Conservation (phyloP, 2,113 vertebrate genomes). For the Dromiciops gliroides region DNA sequence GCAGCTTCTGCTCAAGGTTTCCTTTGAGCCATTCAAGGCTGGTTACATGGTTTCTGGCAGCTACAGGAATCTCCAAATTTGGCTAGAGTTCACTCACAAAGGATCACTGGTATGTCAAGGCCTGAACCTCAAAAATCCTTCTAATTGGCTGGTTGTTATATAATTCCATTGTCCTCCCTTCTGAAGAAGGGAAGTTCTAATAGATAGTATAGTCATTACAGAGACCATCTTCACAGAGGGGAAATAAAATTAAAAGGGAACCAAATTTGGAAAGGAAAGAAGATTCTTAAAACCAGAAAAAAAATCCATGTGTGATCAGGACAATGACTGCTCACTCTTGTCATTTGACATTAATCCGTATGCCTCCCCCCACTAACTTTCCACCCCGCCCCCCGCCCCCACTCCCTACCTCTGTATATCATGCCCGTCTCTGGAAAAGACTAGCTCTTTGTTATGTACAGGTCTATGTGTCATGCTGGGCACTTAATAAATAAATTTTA, state of each 20-base stretch:
- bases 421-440: constrained; percentile 56
- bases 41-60: neutral
- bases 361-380: constrained; percentile 57
- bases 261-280: constrained; percentile 44
- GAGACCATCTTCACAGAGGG: constrained; percentile 1
- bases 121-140: neutral
- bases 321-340: constrained; percentile 59
- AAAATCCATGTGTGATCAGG: constrained; percentile 70
- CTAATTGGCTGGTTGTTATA: neutral
- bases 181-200: neutral
- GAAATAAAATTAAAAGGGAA: constrained; percentile 12
- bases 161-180: neutral
- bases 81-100: neutral
- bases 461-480: constrained; percentile 50
- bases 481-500: constrained; percentile 73
- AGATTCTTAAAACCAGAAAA: constrained; percentile 53
- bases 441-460: constrained; percentile 61
- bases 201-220: neutral
- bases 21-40: neutral
- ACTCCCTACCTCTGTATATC: neutral
- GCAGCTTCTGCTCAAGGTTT: constrained; percentile 8
- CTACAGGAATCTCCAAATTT: neutral
- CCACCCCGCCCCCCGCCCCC: constrained; percentile 22
- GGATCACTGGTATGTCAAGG: neutral
- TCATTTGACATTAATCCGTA: constrained; percentile 67